phyloP scores from a whole-genome alignment of 2,113 vertebrate species.

The Urocolius indicus region DNA sequence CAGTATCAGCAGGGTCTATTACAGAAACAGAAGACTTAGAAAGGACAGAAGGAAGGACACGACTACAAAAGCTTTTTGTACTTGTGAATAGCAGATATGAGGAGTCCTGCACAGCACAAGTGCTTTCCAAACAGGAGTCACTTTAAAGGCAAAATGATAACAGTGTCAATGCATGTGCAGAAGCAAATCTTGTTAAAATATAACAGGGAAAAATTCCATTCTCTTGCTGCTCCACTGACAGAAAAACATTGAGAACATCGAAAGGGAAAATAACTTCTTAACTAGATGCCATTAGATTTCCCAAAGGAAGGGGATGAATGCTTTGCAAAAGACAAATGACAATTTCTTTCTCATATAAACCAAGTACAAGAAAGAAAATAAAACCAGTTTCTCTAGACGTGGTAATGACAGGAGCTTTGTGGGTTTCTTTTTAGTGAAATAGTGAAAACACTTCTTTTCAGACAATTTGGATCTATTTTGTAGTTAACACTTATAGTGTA shows the following conservation, averaged over 20 bases:
- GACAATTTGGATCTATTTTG: background rate
- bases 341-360: background rate
- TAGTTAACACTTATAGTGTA: background rate
- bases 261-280: background rate
- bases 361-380: background rate
- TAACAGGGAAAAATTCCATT: background rate
- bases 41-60: background rate
- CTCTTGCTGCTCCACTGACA: background rate
- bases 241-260: background rate
- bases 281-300: background rate
- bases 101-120: background rate
- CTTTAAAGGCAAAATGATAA: background rate
- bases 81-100: background rate
- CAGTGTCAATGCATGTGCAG: background rate
- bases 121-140: background rate
- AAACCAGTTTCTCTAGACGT: background rate
- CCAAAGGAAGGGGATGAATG: background rate
- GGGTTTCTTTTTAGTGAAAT: background rate
- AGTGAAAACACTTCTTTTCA: background rate
- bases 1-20: background rate
- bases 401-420: background rate
- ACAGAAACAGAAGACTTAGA: background rate
- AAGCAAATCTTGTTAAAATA: background rate
- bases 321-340: background rate
- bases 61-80: background rate